A percentile compares a stretch with the other conserved stretches of the same genome.
phyloP scores from a whole-genome alignment of 2,797 vertebrate genomes.

The Rhinoraja longicauda region DNA sequence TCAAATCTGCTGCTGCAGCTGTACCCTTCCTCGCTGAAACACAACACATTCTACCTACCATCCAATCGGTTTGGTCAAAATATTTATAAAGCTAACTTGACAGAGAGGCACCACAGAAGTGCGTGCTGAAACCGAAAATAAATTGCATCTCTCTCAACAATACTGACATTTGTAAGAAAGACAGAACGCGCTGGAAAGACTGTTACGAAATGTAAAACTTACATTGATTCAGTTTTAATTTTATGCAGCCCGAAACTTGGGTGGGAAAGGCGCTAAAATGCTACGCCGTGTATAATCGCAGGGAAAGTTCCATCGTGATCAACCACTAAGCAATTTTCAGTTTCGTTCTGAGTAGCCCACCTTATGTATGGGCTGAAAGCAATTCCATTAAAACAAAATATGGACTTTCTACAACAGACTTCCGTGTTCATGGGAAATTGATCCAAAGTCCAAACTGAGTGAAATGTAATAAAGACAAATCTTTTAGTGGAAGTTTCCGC shows the following conservation, averaged over 20 bases:
- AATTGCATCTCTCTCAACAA: slow-evolving; percentile 23
- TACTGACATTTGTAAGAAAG: background rate
- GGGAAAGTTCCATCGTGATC: background rate
- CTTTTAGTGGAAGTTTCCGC: background rate
- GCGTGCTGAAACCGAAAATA: slow-evolving; percentile 1
- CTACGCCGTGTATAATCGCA: background rate
- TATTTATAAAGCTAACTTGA: slow-evolving; percentile 32
- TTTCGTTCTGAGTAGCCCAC: background rate
- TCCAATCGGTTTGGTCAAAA: slow-evolving; percentile 32
- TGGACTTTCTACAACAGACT: background rate
- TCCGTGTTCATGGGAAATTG: background rate
- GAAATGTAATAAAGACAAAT: slow-evolving; percentile 7
- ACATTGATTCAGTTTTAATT: slow-evolving; percentile 22
- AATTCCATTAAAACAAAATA: background rate
- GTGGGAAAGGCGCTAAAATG: slow-evolving; percentile 8
- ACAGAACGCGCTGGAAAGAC: background rate
- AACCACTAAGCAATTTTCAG: slow-evolving; percentile 2
- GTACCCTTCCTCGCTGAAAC: background rate
- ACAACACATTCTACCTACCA: slow-evolving; percentile 29
- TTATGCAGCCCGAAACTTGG: background rate
- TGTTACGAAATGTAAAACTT: background rate
- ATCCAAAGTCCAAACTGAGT: slow-evolving; percentile 26
- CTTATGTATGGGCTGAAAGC: background rate
- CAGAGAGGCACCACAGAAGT: slow-evolving; percentile 16
- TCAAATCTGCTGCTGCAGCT: slow-evolving; percentile 27